These are phyloP conservation scores for Harmothoe impar DNA, from an alignment of 2,888 invertebrate genomes.

Conservation along the genomic window DNA sequence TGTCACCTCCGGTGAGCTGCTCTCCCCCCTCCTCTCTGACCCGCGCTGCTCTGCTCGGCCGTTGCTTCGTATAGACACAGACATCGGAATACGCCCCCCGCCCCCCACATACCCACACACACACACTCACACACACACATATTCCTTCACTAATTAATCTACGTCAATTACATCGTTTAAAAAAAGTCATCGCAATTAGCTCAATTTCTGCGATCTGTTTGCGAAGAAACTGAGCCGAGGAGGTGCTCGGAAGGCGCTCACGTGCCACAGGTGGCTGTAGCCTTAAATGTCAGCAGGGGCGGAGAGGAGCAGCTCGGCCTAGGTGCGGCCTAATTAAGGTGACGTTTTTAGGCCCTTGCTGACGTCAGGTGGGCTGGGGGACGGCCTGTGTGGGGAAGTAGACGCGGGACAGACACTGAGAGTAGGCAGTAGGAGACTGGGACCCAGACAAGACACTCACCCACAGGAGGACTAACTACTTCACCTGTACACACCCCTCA, in stretches of 20 bases:
- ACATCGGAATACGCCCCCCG: not conserved
- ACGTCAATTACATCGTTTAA: not conserved
- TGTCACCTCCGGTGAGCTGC: conserved; percentile 22
- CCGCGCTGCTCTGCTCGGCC: not conserved
- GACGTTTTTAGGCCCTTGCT: not conserved
- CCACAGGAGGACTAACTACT: not conserved
- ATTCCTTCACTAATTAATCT: not conserved
- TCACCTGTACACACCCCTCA: too few species aligned
- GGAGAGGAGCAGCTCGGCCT: not conserved
- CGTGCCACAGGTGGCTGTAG: conserved; percentile 12
- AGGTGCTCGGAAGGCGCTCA: not conserved
- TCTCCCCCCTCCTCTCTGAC: not conserved
- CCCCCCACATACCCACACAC: not conserved
- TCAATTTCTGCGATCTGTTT: not conserved
- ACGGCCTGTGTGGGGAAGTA: conserved; percentile 37
- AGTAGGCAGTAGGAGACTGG: not conserved
- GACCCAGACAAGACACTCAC: not conserved
- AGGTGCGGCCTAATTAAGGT: not conserved
- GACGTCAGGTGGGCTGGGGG: conserved; percentile 11
- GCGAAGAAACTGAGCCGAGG: not conserved
- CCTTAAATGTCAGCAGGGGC: not conserved
- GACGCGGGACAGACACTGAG: not conserved
- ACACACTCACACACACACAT: not conserved
- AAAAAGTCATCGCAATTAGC: not conserved
- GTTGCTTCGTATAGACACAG: not conserved